phyloP scores from a whole-genome alignment of 2,113 vertebrate species.

The Vanacampus margaritifer region DNA sequence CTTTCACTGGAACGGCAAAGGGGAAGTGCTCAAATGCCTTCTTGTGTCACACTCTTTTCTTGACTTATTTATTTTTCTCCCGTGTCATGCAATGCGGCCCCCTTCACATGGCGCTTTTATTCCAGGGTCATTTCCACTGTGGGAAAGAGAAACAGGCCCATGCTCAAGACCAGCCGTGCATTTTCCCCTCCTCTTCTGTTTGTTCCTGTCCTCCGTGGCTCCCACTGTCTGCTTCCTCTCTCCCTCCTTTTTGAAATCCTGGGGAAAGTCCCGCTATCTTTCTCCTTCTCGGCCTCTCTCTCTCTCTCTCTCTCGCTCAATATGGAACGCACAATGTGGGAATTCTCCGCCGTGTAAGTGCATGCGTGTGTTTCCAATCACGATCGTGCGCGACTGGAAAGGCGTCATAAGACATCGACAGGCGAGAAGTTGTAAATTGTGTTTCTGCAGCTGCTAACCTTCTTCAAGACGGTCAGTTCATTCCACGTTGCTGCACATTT shows the following conservation, averaged over 20 bases:
- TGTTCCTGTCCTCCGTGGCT: slow-evolving; percentile 68
- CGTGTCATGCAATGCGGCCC: slow-evolving; percentile 21
- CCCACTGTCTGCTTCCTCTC: slow-evolving; percentile 70
- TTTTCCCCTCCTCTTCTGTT: slow-evolving; percentile 68
- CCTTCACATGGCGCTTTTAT: slow-evolving; percentile 35
- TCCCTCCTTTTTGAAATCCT: slow-evolving; percentile 60
- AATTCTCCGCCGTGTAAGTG: slow-evolving; percentile 18
- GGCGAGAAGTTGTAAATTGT: slow-evolving; percentile 54
- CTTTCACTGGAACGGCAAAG: background rate
- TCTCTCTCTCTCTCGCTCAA: slow-evolving; percentile 59
- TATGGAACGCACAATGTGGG: slow-evolving; percentile 34
- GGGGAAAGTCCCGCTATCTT: slow-evolving; percentile 65
- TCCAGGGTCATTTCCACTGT: slow-evolving; percentile 68
- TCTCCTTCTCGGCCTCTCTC: slow-evolving; percentile 17
- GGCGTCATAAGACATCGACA: slow-evolving; percentile 51
- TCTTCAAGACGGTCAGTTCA: no score
- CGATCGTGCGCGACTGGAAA: slow-evolving; percentile 40
- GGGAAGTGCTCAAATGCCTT: slow-evolving; percentile 10
- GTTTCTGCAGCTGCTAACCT: slow-evolving; percentile 6
- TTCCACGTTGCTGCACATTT: no score
- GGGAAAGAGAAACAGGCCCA: slow-evolving; percentile 56
- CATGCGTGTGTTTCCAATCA: slow-evolving; percentile 44
- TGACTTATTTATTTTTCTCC: slow-evolving; percentile 26
- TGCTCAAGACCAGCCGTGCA: slow-evolving; percentile 59
- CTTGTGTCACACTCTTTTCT: slow-evolving; percentile 15